Evolutionary conservation across 2,797 vertebrate species (phyloP).

Genomic region (Manis pentadactyla): DNA sequence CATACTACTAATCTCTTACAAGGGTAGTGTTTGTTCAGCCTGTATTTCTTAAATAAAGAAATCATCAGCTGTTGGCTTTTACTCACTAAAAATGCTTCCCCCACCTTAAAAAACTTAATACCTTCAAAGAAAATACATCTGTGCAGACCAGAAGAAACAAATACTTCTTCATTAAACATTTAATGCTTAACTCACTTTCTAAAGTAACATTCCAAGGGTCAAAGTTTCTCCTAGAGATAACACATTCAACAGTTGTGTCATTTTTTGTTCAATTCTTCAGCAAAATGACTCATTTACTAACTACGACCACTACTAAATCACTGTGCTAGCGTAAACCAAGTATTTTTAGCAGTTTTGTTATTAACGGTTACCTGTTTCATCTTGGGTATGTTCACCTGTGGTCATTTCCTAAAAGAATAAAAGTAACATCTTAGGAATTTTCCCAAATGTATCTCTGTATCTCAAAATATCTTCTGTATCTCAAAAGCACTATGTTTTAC

Average conservation of each 20-base stretch:
- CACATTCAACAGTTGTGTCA: neutral
- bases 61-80: neutral
- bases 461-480: neutral
- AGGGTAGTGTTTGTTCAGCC: neutral
- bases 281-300: neutral
- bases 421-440: neutral
- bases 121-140: neutral
- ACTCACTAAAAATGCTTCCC: constrained; percentile 15
- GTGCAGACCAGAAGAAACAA: constrained; percentile 18
- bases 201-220: constrained; percentile 11
- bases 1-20: neutral
- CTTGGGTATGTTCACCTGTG: constrained; percentile 86
- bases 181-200: constrained; percentile 33
- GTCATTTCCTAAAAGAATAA: constrained; percentile 90
- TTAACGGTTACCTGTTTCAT: constrained; percentile 89
- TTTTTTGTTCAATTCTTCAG: constrained; percentile 1
- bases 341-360: constrained; percentile 40
- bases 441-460: neutral
- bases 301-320: neutral
- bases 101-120: neutral
- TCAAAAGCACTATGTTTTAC: constrained; percentile 2
- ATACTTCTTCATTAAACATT: constrained; percentile 7
- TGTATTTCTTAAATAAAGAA: neutral
- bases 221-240: neutral
- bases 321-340: neutral